phyloP scores from a whole-genome alignment of 2,113 vertebrate species.

The Condylura cristata region DNA sequence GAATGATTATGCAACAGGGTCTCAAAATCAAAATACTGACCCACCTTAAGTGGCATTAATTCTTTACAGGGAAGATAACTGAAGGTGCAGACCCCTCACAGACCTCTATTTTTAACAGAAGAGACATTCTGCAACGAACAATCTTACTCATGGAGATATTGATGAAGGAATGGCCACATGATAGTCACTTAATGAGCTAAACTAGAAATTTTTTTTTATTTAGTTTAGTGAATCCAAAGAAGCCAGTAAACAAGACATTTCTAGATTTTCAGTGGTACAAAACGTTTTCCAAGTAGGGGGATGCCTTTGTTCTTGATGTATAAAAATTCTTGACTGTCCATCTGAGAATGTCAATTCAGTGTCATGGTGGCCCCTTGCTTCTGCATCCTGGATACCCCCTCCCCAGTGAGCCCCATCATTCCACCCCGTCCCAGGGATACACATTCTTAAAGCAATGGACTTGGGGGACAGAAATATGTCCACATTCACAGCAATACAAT shows the following conservation, averaged over 20 bases:
- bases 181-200: neutral
- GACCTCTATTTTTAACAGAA: neutral
- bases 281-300: neutral
- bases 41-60: neutral
- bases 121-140: neutral
- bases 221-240: neutral
- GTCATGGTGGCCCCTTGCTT: fast-evolving
- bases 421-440: neutral
- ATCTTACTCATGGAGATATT: neutral
- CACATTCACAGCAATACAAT: neutral
- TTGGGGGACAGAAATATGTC: neutral
- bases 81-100: neutral
- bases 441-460: no score
- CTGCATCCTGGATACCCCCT: neutral
- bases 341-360: neutral
- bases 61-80: neutral
- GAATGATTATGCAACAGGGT: neutral
- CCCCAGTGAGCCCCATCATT: neutral
- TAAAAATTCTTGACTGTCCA: neutral
- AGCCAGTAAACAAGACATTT: neutral
- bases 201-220: neutral
- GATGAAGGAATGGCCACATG: neutral
- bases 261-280: neutral
- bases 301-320: neutral
- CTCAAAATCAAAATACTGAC: neutral